These are phyloP conservation scores for Morpho achilles DNA, from an alignment of 2,888 invertebrate genomes.

Conservation along the genomic window DNA sequence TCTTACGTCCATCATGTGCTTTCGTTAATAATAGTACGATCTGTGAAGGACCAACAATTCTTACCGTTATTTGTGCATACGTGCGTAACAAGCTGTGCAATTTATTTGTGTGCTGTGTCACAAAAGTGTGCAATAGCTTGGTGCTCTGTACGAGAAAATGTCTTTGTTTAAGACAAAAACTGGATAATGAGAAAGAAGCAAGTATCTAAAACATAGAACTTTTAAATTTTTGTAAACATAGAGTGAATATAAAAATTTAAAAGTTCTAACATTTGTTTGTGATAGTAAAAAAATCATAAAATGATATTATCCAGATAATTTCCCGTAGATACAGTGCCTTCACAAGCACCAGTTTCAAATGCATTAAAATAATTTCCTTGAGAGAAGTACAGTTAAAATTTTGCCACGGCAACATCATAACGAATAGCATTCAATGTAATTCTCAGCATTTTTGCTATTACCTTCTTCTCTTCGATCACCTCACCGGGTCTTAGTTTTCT, in stretches of 20 bases:
- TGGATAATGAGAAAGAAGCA: conserved; percentile 57
- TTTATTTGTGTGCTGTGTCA: conserved; percentile 66
- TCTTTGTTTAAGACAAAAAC: conserved; percentile 38
- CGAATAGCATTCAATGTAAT: conserved; percentile 71
- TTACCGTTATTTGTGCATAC: conserved; percentile 68
- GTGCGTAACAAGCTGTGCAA: conserved; percentile 75
- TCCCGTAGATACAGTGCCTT: conserved; percentile 42
- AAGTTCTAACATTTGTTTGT: too few relatives aligned
- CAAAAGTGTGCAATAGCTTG: conserved; percentile 71
- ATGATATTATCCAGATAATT: conserved; percentile 61
- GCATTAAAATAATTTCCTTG: conserved; percentile 61
- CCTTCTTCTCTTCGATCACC: conserved; percentile 96
- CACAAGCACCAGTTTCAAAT: conserved; percentile 68
- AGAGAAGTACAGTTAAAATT: conserved; percentile 65
- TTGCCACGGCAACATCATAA: conserved; percentile 72
- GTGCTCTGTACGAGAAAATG: conserved; percentile 66
- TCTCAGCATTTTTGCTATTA: conserved; percentile 79
- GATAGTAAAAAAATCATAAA: not conserved
- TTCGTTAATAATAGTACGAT: conserved; percentile 33
- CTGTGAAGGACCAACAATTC: conserved; percentile 28
- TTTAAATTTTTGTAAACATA: not conserved
- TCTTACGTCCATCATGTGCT: conserved; percentile 43
- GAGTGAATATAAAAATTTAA: not conserved
- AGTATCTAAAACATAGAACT: not conserved
- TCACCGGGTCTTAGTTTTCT: conserved; percentile 96